Base-by-base conservation (phyloP, 2,888 invertebrate species). In the Aspidapion aeneum region DNA sequence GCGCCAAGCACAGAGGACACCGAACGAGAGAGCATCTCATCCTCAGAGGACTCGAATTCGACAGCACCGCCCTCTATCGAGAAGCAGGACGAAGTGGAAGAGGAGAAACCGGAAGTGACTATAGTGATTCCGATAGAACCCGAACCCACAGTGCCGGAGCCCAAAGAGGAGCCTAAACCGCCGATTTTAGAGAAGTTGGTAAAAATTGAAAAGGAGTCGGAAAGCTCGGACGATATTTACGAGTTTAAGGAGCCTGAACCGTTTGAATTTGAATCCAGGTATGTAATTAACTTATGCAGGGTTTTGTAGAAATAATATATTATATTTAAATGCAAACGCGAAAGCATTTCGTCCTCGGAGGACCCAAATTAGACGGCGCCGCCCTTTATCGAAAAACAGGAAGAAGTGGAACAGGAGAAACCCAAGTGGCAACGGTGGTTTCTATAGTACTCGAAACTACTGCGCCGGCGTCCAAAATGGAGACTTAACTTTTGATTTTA, bases 241-340 rank as follows among this genome's bases (percentile, higher is more conserved):
- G 93, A 94, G 78, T 94, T 94, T 75, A 93, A 93, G 77, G 93
- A 94, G 78, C 92, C 93, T 0, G 93, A 94, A 77, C 93, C 93
- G 0, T 93, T 93, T 74, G 93, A 93, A 76, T 87, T 93, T 70
- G 93, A 93, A 59, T 61, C 74, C 2, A 76, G 74, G 65, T 64
- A 76, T 21, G 74, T 71, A 35, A 35, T 35, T 35, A n/a, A n/a
- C n/a, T n/a, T n/a, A n/a, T n/a, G n/a, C n/a, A n/a, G n/a, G n/a
- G n/a, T n/a, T n/a, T n/a, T n/a, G n/a, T n/a, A n/a, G n/a, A n/a
- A n/a, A n/a, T n/a, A n/a, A n/a, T n/a, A n/a, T n/a, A n/a, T n/a
- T n/a, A n/a, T n/a, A n/a, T n/a, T n/a, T n/a, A n/a, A n/a, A n/a
- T n/a, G n/a, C 1, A 74, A 75, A 55, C 78, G 80, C 63, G 76